These are phyloP conservation scores for Latrodectus elegans DNA, from an alignment of 2,888 invertebrate species.

Conservation along the genomic window DNA sequence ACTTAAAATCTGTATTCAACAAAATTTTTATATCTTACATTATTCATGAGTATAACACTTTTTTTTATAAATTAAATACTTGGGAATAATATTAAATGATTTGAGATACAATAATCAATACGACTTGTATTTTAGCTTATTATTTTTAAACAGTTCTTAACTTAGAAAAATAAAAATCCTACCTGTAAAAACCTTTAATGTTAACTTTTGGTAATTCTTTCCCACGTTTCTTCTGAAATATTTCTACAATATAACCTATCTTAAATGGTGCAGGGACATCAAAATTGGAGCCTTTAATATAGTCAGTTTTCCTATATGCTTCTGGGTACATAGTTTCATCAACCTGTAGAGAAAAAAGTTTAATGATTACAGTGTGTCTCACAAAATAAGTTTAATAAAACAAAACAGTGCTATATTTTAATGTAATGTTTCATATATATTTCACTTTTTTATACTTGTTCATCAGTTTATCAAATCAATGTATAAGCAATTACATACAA, in stretches of 20 bases:
- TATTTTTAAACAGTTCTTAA: no score
- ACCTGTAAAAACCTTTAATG: conserved; percentile 79
- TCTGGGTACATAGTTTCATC: conserved; percentile 87
- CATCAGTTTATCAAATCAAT: no score
- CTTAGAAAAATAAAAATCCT: neutral
- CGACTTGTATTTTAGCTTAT: no score
- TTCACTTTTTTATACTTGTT: no score
- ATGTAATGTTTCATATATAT: no score
- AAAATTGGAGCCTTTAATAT: conserved; percentile 82
- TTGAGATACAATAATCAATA: no score
- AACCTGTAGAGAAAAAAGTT: conserved; percentile 7
- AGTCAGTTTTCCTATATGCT: conserved; percentile 83
- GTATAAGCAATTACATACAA: no score
- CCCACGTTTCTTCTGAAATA: conserved; percentile 78
- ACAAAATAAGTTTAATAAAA: neutral
- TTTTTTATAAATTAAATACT: no score
- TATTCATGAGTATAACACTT: no score
- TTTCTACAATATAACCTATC: conserved; percentile 82
- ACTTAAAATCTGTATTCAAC: no score
- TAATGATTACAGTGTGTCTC: neutral
- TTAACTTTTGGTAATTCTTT: conserved; percentile 77
- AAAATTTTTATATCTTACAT: no score
- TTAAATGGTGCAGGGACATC: conserved; percentile 86
- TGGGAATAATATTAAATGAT: no score
- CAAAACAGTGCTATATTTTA: neutral